Conservation (phyloP, 2,113 vertebrate genomes). For the Callionymus lyra region DNA sequence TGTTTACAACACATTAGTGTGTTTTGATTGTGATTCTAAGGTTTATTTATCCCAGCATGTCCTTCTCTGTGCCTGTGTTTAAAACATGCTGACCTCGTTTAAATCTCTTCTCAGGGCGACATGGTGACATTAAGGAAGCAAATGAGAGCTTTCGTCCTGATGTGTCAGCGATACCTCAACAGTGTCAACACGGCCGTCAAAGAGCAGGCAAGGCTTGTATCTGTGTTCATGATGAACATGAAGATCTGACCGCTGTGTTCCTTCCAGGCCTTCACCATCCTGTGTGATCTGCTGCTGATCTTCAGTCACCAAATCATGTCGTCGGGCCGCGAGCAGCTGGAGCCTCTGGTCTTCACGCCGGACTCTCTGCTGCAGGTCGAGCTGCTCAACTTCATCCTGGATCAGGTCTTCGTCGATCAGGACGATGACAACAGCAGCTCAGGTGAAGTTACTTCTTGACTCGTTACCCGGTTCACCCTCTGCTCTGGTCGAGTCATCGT, state of each 20-base stretch:
- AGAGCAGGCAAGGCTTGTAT: too few relatives aligned
- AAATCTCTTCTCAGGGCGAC: conserved; percentile 71
- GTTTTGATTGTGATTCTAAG: too few relatives aligned
- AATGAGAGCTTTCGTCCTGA: conserved; percentile 96
- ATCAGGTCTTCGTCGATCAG: conserved; percentile 98
- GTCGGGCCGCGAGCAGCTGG: conserved; percentile 87
- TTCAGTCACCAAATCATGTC: conserved; percentile 99
- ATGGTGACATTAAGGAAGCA: conserved; percentile 90
- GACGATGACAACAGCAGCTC: conserved; percentile 92
- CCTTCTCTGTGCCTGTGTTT: neutral
- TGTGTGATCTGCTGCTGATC: conserved; percentile 95
- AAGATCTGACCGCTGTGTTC: neutral
- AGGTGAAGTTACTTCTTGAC: conserved; percentile 54
- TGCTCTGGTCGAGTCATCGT: neutral
- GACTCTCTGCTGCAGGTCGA: conserved; percentile 92
- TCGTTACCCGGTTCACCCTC: neutral
- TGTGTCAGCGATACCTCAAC: conserved; percentile 97
- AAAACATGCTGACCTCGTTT: neutral
- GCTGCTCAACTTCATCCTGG: conserved; percentile 92
- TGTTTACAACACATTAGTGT: too few relatives aligned
- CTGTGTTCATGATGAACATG: too few relatives aligned
- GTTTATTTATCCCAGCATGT: neutral
- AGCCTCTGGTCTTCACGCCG: conserved; percentile 88
- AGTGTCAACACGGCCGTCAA: conserved; percentile 97
- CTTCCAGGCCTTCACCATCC: conserved; percentile 90